Base-by-base conservation (phyloP, 2,113 vertebrate genomes). In the Sorex fumeus region DNA sequence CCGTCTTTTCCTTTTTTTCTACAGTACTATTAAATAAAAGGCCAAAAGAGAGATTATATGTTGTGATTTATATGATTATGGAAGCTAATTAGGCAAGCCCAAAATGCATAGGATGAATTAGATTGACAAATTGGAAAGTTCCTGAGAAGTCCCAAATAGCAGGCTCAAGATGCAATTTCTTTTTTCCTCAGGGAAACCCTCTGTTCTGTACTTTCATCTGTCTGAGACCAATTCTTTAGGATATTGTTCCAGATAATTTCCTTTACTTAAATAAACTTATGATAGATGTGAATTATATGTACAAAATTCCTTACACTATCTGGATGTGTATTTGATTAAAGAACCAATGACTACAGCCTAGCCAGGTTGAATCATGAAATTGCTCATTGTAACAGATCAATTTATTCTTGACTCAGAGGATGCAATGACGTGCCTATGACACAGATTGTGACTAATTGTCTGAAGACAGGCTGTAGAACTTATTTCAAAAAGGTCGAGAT, bases 241-340 rank as follows among this genome's bases (percentile, higher is more conserved):
- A 76, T 28, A 66, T 78, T 78, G 53, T 50, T 71, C 16, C 71
- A 32, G 40, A 45, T 77, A 71, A 77, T 87, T 47, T 77, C 28
- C 43, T 84, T 50, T 72, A 79, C 19, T 79, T 86, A 81, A 75
- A 76, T 34, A 25, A 76, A 45, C 43, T 81, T 45, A 81, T 70
- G 84, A 36, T 60, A 45, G 75, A 8, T 81, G 18, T 18, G 50
- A 71, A 36, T 8, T 27, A 32, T 27, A 66, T 74, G 36, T 72
- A 9, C 13, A 87, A 62, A n/a, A 40, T 74, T 75, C 27, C 85
- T 85, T 85, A 67, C 25, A 43, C 1, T 66, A 74, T 25, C 43
- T 86, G 60, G 11, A 76, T 75, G 80, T 60, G 19, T 62, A 27
- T 62, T 81, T 62, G 34, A 43, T 45, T 91, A 34, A 90, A 86